Evolutionary conservation across 2,888 invertebrate genomes (phyloP).

Genomic region (Thumatha senex): DNA sequence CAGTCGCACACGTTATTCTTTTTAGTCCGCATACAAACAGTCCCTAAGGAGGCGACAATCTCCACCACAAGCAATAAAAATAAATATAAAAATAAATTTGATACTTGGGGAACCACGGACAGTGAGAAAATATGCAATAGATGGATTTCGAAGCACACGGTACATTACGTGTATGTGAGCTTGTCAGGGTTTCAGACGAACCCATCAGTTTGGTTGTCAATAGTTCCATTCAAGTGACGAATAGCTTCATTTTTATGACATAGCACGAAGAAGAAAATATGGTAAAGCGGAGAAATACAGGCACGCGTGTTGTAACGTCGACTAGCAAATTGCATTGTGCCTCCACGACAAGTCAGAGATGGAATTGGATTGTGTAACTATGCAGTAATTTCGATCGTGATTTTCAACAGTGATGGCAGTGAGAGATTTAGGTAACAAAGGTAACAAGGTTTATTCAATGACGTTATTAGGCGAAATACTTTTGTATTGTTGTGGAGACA

Average conservation of each 20-base stretch:
- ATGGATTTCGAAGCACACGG: slow-evolving; percentile 26
- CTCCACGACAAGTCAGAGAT: slow-evolving; percentile 56
- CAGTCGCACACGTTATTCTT: slow-evolving; percentile 73
- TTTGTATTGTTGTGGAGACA: too few relatives aligned
- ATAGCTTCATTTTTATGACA: slow-evolving; percentile 49
- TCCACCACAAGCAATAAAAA: slow-evolving; percentile 79
- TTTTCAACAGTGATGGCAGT: slow-evolving; percentile 68
- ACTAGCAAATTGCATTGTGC: slow-evolving; percentile 70
- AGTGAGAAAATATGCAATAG: slow-evolving; percentile 64
- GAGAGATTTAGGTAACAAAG: slow-evolving; percentile 42
- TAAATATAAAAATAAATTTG: slow-evolving; percentile 81
- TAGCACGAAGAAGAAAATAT: slow-evolving; percentile 57
- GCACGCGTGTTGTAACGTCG: slow-evolving; percentile 63
- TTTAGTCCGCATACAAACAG: slow-evolving; percentile 79
- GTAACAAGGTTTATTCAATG: slow-evolving; percentile 5
- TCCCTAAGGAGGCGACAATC: slow-evolving; percentile 79
- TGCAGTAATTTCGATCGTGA: slow-evolving; percentile 72
- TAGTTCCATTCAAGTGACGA: slow-evolving; percentile 51
- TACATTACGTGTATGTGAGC: slow-evolving; percentile 24
- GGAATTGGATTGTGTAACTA: slow-evolving; percentile 74
- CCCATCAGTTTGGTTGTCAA: slow-evolving; percentile 44
- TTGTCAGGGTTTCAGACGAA: slow-evolving; percentile 33
- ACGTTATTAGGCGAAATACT: background rate
- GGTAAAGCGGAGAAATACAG: slow-evolving; percentile 48
- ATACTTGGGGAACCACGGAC: slow-evolving; percentile 62